phyloP scores from a whole-genome alignment of 2,888 invertebrate species.

The Xestia rhomboidea region DNA sequence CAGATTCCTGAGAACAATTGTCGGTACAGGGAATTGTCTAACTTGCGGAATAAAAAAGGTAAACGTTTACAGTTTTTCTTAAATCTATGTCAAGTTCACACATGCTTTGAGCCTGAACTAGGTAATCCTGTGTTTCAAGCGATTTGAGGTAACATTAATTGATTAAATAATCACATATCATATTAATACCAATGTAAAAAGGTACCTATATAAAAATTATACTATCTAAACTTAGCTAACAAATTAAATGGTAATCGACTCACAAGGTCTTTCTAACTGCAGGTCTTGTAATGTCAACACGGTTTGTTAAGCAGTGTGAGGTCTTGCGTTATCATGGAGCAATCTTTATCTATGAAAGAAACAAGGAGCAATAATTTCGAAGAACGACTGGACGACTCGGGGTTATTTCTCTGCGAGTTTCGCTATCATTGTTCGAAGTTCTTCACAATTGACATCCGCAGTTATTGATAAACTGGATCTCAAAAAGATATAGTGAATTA shows the following conservation, averaged over 20 bases:
- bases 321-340: not conserved
- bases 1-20: not conserved
- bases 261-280: not conserved
- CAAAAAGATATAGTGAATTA: not conserved
- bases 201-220: no score
- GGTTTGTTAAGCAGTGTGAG: not conserved
- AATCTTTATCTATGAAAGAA: not conserved
- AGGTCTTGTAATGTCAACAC: not conserved
- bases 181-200: no score
- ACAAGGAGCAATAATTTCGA: not conserved
- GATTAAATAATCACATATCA: no score
- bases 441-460: not conserved
- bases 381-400: not conserved
- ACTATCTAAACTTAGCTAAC: no score
- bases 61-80: no score
- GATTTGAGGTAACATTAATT: no score
- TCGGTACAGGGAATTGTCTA: not conserved
- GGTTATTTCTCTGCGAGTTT: not conserved
- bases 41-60: not conserved
- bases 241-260: no score
- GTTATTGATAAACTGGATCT: not conserved
- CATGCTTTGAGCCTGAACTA: no score
- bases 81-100: no score
- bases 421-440: not conserved
- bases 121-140: no score